A percentile compares a stretch with the other conserved stretches of the same genome.
Conservation (phyloP, 2,797 vertebrate genomes). For the Lacerta viridis region DNA sequence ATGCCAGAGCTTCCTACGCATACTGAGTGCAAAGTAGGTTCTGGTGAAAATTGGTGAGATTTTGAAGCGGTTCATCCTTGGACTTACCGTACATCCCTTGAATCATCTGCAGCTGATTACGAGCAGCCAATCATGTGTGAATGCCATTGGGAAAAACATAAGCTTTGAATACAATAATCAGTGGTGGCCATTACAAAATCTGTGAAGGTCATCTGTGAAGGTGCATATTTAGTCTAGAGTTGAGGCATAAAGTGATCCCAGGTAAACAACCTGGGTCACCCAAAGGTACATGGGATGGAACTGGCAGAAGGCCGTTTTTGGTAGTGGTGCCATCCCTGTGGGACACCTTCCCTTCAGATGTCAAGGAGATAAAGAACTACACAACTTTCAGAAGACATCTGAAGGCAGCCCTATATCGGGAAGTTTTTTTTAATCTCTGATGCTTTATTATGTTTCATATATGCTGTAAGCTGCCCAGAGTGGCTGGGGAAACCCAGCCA, state of each 20-base stretch:
- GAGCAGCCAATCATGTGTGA: no score
- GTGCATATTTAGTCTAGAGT: neutral
- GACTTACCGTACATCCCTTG: neutral
- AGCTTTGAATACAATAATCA: neutral
- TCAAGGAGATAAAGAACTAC: no score
- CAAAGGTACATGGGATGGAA: neutral
- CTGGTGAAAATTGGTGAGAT: neutral
- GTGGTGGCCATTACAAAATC: neutral
- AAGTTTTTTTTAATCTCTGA: no score
- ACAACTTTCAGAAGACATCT: no score
- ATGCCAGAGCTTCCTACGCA: neutral
- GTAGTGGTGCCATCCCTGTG: no score
- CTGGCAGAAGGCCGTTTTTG: neutral
- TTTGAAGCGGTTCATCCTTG: neutral
- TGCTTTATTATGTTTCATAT: no score
- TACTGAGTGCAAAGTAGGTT: neutral
- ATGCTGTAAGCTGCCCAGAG: no score
- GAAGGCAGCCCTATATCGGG: no score
- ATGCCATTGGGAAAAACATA: neutral
- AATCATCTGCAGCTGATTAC: neutral
- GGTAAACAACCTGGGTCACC: no score
- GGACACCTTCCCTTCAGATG: no score
- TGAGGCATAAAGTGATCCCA: neutral
- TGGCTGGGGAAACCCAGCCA: no score
- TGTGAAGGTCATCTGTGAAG: neutral